Evolutionary conservation across 2,888 invertebrate genomes (phyloP), one percentile per base, ranked within the genome.

Genomic region (Linyphia triangularis): DNA sequence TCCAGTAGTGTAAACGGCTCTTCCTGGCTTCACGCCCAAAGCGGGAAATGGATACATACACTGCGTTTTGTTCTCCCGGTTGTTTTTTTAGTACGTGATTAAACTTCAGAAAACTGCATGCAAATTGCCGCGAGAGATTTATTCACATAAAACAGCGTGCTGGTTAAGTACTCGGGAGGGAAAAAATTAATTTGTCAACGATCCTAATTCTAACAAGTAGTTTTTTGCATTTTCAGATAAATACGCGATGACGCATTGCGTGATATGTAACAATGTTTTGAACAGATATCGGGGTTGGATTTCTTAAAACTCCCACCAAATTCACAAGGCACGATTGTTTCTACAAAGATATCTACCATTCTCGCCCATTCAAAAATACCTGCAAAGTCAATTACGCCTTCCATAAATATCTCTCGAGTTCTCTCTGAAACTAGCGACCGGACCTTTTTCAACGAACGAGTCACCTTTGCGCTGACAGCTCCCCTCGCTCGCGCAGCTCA

Each of bases 1-100:
- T 73, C 73, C 13, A 13, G 2, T 33, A 10, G 59, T 33, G 59
- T 19, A 30, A 7, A n/a, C 57, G 30, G 26, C 59, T 33, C 59
- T 73, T 73, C 73, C 73, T 73, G 73, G 73, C 73, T 73, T 30
- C 33, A 73, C 73, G 73, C 73, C 73, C 57, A n/a, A 10, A 33
- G 33, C 59, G 59, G n/a, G 59, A 59, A 59, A 22, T n/a, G 16
- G 51, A 59, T 10, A 57, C 57, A 26, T 30, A 72, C 30, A n/a
- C 30, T 33, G 33, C 30, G 28, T 73, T 59, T 73, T 59, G 59
- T 73, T 59, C 28, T 30, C 22, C 57, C 73, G 51, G 30, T 72
- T 70, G 16, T 40, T 61, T 61, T 61, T 30, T 51, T 28, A 43
- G 30, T 73, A 73, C 57, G 24, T 30, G 22, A 51, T 22, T 33